These are phyloP conservation scores for Peromyscus maniculatus DNA, from an alignment of 2,113 vertebrate species.

Conservation along the genomic window DNA sequence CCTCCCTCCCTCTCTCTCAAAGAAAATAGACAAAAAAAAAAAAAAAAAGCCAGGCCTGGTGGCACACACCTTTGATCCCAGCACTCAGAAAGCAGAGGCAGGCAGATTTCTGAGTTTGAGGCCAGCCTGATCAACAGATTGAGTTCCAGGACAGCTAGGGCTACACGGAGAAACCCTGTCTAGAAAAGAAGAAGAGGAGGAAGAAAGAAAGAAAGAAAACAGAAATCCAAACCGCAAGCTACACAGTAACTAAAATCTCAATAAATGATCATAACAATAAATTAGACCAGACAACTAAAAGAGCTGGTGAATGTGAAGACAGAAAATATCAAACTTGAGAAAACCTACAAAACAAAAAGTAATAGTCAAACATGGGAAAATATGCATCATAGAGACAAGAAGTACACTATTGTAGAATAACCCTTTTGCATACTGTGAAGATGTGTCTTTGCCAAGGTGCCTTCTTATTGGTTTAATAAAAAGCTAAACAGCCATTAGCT, in stretches of 20 bases:
- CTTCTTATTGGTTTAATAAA: too few species aligned
- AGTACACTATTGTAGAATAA: too few species aligned
- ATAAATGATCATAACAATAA: neutral
- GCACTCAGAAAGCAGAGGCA: neutral
- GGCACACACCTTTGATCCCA: neutral
- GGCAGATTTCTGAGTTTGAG: neutral
- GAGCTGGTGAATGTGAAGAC: neutral
- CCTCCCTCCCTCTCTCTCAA: too few species aligned
- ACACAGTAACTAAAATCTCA: slow-evolving; percentile 3
- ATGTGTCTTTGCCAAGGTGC: too few species aligned
- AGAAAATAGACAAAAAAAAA: too few species aligned
- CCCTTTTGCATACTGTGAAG: too few species aligned
- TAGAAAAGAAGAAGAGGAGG: too few species aligned
- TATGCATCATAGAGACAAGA: neutral
- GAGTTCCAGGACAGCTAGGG: neutral
- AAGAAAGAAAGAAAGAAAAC: neutral
- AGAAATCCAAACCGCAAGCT: neutral
- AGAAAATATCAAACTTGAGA: neutral
- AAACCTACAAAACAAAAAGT: neutral
- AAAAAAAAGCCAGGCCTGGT: neutral
- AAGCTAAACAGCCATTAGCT: too few species aligned
- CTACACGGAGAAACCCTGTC: neutral
- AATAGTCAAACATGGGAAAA: neutral
- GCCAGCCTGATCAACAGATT: neutral
- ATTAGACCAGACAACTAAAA: neutral